These are phyloP conservation scores for Caracal caracal DNA, from an alignment of 2,113 vertebrate genomes.

Conservation along the genomic window DNA sequence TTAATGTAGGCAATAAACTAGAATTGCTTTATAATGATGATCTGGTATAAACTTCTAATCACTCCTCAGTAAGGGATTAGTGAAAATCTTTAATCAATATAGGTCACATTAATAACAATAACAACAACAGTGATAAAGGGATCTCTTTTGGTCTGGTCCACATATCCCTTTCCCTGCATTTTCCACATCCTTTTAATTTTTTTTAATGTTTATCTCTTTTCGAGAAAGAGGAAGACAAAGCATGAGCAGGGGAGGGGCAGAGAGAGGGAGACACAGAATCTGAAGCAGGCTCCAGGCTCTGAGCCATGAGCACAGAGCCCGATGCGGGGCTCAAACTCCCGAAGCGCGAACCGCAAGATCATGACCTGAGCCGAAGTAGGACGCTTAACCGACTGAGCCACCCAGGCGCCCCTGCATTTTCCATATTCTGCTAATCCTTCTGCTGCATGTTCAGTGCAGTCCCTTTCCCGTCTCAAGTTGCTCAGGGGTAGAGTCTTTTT, in stretches of 20 bases:
- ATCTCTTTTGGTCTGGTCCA: neutral
- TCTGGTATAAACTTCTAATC: neutral
- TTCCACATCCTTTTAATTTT: neutral
- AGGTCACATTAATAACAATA: neutral
- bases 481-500: neutral
- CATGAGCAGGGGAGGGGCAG: too few relatives aligned
- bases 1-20: neutral
- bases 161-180: neutral
- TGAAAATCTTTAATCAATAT: neutral
- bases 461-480: neutral
- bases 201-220: too few relatives aligned
- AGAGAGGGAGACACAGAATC: too few relatives aligned
- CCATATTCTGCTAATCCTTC: neutral
- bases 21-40: neutral
- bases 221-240: too few relatives aligned
- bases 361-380: too few relatives aligned
- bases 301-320: too few relatives aligned
- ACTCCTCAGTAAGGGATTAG: neutral
- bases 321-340: too few relatives aligned
- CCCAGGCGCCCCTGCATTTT: neutral
- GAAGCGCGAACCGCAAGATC: too few relatives aligned
- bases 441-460: neutral
- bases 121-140: neutral
- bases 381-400: too few relatives aligned
- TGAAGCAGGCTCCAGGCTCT: too few relatives aligned